Evolutionary conservation across 2,797 vertebrate species (phyloP), one percentile per base, ranked within the genome.

Genomic region (Spea hammondii): DNA sequence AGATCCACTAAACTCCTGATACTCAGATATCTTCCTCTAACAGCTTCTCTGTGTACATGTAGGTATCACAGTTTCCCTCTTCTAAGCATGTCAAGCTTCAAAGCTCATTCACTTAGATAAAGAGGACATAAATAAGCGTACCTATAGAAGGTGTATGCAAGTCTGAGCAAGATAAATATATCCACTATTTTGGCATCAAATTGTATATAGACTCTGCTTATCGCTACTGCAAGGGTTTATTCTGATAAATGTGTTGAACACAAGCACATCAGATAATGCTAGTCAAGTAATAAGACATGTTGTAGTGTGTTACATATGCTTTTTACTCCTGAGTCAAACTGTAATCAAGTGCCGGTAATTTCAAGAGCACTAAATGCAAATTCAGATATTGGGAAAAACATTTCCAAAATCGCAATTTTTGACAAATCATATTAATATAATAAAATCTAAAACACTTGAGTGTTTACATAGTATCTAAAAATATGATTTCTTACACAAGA

Each of bases 141-240:
- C 64, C 68, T 57, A 65, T 78, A 72, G 72, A 49, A 72, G n/a
- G 66, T 12, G 64, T 59, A 49, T 4, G 54, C 59, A 55, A 66
- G 46, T 47, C 62, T 12, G 68, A 72, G 17, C n/a, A 79, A 79
- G 54, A 79, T 79, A 55, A 74, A 74, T 70, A 75, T 14, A 74
- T 66, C 50, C 14, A 9, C 67, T 50, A 65, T 65, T 55, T 70
- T 70, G 57, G 32, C 60, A 51, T 51, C 32, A 72, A 65, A 66
- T 51, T 76, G 62, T 60, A 72, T 76, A 60, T 66, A 76, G 76
- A 68, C 67, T 53, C 12, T 71, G 32, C 68, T 76, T 76, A 72
- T 80, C 79, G 70, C 14, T 46, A 12, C 46, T 76, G 7, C 68
- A 74, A 65, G 44, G 65, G 65, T 71, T 80, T 71, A 76, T 71